Evolutionary conservation across 1,140 invertebrate species (phyloP).

Genomic region (Oedothorax gibbosus): DNA sequence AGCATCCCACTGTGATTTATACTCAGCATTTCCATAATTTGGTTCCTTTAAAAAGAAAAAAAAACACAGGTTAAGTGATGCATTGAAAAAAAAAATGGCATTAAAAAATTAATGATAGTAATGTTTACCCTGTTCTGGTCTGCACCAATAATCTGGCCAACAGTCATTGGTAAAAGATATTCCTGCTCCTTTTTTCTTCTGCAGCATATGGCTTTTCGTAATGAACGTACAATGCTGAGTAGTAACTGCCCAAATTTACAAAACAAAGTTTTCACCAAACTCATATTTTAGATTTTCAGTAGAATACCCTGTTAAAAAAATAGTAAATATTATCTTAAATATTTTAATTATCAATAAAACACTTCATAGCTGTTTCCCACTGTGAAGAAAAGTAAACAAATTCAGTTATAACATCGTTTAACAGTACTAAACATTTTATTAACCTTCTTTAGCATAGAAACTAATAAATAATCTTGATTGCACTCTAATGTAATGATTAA

Average conservation of each 20-base stretch:
- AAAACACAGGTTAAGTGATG: background rate
- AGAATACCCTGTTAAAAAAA: no score
- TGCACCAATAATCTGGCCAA: slow-evolving; percentile 20
- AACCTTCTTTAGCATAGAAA: no score
- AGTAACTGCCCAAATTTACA: slow-evolving; percentile 34
- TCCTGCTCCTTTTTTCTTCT: slow-evolving; percentile 32
- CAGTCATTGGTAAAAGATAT: slow-evolving; percentile 40
- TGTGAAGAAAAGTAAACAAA: no score
- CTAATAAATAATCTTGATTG: no score
- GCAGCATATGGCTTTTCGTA: slow-evolving; percentile 33
- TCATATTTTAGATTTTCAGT: background rate
- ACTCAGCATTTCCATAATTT: slow-evolving; percentile 8
- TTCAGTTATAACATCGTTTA: no score
- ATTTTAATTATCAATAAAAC: no score
- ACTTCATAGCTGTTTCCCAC: no score
- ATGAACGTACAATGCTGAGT: slow-evolving; percentile 17
- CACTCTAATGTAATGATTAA: no score
- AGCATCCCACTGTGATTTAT: slow-evolving; percentile 24
- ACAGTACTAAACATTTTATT: no score
- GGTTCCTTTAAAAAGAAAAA: background rate
- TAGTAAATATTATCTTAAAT: no score
- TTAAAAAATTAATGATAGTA: background rate
- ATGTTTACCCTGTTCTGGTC: background rate
- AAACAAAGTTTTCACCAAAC: slow-evolving; percentile 27
- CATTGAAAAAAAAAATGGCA: no score